Conservation (phyloP, 2,888 invertebrate species). For the Andrena bicolor region DNA sequence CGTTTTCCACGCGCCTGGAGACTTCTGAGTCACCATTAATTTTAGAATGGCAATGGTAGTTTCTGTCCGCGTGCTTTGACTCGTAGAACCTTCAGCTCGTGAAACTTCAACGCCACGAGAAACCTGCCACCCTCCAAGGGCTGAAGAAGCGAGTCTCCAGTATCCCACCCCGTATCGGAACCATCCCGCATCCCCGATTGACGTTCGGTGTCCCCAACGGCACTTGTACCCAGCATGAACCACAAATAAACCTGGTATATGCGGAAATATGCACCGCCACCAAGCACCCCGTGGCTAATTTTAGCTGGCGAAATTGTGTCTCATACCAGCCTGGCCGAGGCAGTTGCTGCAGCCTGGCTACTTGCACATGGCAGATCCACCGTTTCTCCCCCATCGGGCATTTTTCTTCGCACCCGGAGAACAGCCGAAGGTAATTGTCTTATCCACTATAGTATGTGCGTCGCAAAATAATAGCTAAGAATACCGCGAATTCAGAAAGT, state of each 20-base stretch:
- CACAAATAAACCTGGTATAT: conserved; percentile 83
- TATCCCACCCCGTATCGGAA: conserved; percentile 70
- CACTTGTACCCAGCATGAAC: conserved; percentile 73
- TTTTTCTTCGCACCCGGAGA: not conserved
- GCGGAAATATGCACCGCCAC: conserved; percentile 82
- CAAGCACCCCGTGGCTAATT: conserved; percentile 79
- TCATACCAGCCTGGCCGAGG: conserved; percentile 80
- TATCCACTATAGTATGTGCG: not conserved
- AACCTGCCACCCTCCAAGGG: not conserved
- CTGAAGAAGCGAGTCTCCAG: conserved; percentile 54
- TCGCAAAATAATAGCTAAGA: too few species aligned
- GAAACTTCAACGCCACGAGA: too few species aligned
- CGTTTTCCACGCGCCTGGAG: too few species aligned
- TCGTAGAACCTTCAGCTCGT: too few species aligned
- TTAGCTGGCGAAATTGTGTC: conserved; percentile 81
- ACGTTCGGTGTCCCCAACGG: conserved; percentile 71
- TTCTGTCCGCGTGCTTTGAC: too few species aligned
- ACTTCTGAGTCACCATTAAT: too few species aligned
- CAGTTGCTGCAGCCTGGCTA: conserved; percentile 56
- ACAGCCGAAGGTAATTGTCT: not conserved
- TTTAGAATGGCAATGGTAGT: too few species aligned
- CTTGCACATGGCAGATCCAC: conserved; percentile 37
- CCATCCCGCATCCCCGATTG: conserved; percentile 67
- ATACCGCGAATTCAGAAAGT: too few species aligned
- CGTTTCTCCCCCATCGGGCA: conserved; percentile 12